phyloP scores from a whole-genome alignment of 2,113 vertebrate species.

The Mustela lutreola region DNA sequence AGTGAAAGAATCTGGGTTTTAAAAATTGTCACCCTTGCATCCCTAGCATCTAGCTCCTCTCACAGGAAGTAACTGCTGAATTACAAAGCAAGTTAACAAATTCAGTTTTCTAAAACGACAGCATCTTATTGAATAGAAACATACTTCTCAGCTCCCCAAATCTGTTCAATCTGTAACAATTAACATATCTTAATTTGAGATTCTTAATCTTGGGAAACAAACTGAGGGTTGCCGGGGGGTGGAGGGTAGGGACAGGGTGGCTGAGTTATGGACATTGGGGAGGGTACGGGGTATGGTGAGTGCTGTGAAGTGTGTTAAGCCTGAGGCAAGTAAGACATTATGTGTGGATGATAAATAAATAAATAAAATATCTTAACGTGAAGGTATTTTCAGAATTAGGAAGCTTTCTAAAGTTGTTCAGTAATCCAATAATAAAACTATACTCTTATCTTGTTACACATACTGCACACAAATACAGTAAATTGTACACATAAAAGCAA shows the following conservation, averaged over 20 bases:
- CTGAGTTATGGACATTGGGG: no score
- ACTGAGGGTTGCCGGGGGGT: no score
- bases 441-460: background rate
- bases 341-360: no score
- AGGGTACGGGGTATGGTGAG: no score
- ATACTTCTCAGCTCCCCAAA: background rate
- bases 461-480: background rate
- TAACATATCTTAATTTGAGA: background rate
- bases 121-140: background rate
- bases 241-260: no score
- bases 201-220: no score
- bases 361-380: background rate
- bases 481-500: background rate
- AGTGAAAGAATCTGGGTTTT: background rate
- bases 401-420: background rate
- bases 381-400: background rate
- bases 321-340: no score
- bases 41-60: background rate
- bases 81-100: background rate
- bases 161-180: background rate
- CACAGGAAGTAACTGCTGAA: background rate
- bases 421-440: background rate
- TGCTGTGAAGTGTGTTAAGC: no score
- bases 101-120: background rate
- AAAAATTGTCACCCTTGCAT: background rate